These are phyloP conservation scores for Drosophila macrospina DNA, from an alignment of 2,888 invertebrate genomes.

Conservation along the genomic window DNA sequence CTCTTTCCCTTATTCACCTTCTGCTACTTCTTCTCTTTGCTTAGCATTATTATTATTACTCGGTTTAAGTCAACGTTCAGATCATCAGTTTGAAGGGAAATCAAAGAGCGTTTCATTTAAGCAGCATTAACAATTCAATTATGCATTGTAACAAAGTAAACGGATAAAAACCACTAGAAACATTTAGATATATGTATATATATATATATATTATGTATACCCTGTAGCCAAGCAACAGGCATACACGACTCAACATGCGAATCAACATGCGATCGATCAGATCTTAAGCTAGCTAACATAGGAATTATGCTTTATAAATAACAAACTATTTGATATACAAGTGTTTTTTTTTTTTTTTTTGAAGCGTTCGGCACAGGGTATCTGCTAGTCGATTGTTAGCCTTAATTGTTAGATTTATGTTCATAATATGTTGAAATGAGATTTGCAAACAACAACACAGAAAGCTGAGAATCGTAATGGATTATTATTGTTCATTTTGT, in stretches of 20 bases:
- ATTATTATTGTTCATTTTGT: slow-evolving; percentile 3
- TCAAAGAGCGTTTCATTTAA: neutral
- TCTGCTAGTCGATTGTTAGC: slow-evolving; percentile 18
- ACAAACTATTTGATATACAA: slow-evolving; percentile 12
- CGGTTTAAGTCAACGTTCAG: slow-evolving; percentile 22
- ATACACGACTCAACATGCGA: slow-evolving; percentile 12
- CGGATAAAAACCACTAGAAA: slow-evolving; percentile 14
- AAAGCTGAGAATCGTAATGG: slow-evolving; percentile 31
- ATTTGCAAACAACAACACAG: slow-evolving; percentile 40
- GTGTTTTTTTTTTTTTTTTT: too few relatives aligned
- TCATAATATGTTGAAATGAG: slow-evolving; percentile 17
- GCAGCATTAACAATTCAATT: slow-evolving; percentile 11
- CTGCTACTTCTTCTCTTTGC: neutral
- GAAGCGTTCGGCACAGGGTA: slow-evolving; percentile 16
- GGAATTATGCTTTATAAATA: neutral
- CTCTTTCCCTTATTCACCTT: neutral
- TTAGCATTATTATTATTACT: slow-evolving; percentile 11
- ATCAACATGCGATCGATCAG: neutral
- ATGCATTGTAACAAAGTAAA: slow-evolving; percentile 1
- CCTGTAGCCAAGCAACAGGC: slow-evolving; percentile 13
- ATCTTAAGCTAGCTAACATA: slow-evolving; percentile 9
- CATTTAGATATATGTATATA: slow-evolving; percentile 17
- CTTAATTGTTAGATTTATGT: neutral
- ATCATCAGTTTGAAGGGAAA: slow-evolving; percentile 44
- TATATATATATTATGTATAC: too few relatives aligned